phyloP scores from a whole-genome alignment of 2,888 invertebrate species.

The Malacosoma neustria region DNA sequence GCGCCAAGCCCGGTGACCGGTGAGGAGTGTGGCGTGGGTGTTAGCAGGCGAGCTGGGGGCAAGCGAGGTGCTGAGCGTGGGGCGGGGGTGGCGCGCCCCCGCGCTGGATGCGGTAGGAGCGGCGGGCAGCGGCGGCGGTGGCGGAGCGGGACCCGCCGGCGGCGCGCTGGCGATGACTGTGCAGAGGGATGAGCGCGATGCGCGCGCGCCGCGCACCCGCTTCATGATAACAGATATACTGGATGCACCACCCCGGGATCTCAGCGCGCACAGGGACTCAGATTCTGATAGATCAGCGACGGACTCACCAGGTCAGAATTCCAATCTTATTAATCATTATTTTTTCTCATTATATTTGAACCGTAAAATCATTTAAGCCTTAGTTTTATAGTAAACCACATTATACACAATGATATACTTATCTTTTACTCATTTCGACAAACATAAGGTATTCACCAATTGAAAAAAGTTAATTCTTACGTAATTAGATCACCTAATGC shows the following conservation, averaged over 20 bases:
- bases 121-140: slow-evolving; percentile 43
- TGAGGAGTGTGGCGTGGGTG: slow-evolving; percentile 15
- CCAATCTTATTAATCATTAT: slow-evolving; percentile 10
- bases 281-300: slow-evolving; percentile 75
- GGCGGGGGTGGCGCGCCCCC: slow-evolving; percentile 41
- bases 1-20: slow-evolving; percentile 6
- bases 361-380: too few species aligned
- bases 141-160: slow-evolving; percentile 54
- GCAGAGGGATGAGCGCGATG: slow-evolving; percentile 81
- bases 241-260: slow-evolving; percentile 73
- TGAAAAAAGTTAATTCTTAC: too few species aligned
- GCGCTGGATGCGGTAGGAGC: slow-evolving; percentile 56
- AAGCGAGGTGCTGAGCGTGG: slow-evolving; percentile 40
- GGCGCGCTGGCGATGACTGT: slow-evolving; percentile 76
- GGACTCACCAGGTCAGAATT: slow-evolving; percentile 62
- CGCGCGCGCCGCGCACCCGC: slow-evolving; percentile 83
- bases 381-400: too few species aligned
- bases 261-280: slow-evolving; percentile 73
- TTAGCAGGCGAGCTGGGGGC: slow-evolving; percentile 41
- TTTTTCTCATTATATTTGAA: too few species aligned
- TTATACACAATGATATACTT: too few species aligned
- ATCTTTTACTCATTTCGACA: too few species aligned
- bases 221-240: slow-evolving; percentile 95
- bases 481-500: too few species aligned
- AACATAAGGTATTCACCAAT: too few species aligned